These are phyloP conservation scores for Sericinus montela DNA, from an alignment of 2,888 invertebrate genomes.

Conservation along the genomic window DNA sequence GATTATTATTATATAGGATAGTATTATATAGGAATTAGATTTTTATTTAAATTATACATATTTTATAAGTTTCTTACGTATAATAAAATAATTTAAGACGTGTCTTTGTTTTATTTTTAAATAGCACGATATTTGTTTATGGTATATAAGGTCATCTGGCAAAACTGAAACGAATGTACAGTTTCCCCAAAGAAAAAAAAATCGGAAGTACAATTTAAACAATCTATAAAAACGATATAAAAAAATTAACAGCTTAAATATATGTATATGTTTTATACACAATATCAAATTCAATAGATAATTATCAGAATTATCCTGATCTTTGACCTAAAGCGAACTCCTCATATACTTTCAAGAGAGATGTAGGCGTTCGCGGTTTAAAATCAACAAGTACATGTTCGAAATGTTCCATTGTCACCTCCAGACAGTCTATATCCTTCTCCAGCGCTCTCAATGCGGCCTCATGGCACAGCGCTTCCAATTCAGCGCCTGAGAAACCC, in stretches of 20 bases:
- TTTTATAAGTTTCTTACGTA: slow-evolving; percentile 10
- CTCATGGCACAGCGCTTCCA: slow-evolving; percentile 93
- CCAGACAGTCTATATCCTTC: slow-evolving; percentile 82
- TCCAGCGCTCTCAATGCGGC: slow-evolving; percentile 93
- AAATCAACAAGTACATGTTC: slow-evolving; percentile 84
- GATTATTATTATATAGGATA: slow-evolving; percentile 13
- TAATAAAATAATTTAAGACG: slow-evolving; percentile 7
- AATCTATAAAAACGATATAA: too few species aligned
- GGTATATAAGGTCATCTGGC: too few species aligned
- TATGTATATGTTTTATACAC: too few species aligned
- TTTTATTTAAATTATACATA: slow-evolving; percentile 19
- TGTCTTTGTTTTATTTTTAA: slow-evolving; percentile 2
- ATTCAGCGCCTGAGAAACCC: slow-evolving; percentile 96
- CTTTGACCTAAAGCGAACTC: slow-evolving; percentile 74
- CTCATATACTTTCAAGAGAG: slow-evolving; percentile 86
- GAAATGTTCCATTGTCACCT: slow-evolving; percentile 85
- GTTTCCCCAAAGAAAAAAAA: too few species aligned
- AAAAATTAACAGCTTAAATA: too few species aligned
- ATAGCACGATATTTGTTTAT: too few species aligned
- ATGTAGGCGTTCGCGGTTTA: slow-evolving; percentile 86
- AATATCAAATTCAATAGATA: not conserved
- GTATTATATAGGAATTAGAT: slow-evolving; percentile 10
- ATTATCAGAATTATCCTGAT: slow-evolving; percentile 34
- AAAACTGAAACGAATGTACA: too few species aligned
- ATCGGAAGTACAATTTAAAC: too few species aligned